Evolutionary conservation across 2,797 vertebrate genomes (phyloP).

Genomic region (Moxostoma hubbsi): DNA sequence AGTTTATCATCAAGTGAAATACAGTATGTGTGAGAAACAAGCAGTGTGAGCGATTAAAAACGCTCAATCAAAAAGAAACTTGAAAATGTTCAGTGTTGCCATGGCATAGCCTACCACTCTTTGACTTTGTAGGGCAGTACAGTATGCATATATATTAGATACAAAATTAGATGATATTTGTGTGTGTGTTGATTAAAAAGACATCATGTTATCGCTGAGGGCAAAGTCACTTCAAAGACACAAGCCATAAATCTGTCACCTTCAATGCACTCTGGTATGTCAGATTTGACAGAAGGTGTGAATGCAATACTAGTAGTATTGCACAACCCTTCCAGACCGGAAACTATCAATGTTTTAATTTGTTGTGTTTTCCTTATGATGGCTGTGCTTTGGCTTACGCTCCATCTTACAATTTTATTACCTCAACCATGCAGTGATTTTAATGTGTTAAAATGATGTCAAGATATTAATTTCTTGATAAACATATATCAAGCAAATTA

Average conservation of each 20-base stretch:
- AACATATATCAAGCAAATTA: neutral
- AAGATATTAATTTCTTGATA: neutral
- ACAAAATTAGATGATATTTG: neutral
- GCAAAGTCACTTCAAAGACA: slow-evolving; percentile 7
- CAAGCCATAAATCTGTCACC: neutral
- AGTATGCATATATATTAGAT: neutral
- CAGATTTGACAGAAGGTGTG: neutral
- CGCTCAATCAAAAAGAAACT: no score
- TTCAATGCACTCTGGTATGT: neutral
- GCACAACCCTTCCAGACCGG: neutral
- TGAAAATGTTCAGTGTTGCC: no score
- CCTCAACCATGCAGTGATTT: neutral
- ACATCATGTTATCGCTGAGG: neutral
- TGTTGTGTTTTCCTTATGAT: neutral
- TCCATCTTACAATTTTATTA: neutral
- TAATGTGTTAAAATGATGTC: neutral
- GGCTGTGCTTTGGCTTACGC: neutral
- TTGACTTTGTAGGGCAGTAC: neutral
- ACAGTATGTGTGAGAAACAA: neutral
- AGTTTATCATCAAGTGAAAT: slow-evolving; percentile 46
- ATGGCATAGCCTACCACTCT: no score
- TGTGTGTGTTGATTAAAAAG: no score
- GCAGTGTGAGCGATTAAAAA: neutral
- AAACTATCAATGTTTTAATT: neutral
- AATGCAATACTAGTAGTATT: neutral